Evolutionary conservation across 2,113 vertebrate species (phyloP).

Genomic region (Saccopteryx leptura): DNA sequence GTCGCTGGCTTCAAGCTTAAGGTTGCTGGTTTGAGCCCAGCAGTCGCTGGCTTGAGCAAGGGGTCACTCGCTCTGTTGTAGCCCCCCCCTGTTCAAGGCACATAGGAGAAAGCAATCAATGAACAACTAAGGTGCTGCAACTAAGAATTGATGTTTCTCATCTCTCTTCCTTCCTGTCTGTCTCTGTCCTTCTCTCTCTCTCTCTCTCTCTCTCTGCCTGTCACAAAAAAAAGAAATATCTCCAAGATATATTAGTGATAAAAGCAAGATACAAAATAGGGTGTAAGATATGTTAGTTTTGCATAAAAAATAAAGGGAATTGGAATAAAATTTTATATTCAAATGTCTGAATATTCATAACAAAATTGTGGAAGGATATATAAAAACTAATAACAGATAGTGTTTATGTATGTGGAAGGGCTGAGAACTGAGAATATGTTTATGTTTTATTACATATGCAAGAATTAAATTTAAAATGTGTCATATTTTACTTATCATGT

Average conservation of each 20-base stretch:
- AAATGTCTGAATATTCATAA: neutral
- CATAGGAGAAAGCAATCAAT: no score
- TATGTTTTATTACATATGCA: slow-evolving; percentile 40
- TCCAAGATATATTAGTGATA: slow-evolving; percentile 7
- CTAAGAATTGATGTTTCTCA: no score
- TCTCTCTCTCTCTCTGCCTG: no score
- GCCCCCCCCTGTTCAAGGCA: no score
- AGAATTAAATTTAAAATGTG: slow-evolving; percentile 52
- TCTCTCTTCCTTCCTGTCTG: no score
- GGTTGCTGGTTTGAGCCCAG: no score
- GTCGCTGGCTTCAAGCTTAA: no score
- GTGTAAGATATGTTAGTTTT: neutral
- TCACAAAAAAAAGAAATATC: neutral
- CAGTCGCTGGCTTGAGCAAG: no score
- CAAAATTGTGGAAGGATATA: slow-evolving; percentile 6
- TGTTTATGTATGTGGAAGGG: neutral
- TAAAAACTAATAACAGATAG: neutral
- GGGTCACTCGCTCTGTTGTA: no score
- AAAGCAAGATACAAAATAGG: slow-evolving; percentile 32
- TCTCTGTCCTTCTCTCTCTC: no score
- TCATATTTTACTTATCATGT: neutral
- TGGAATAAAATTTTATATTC: slow-evolving; percentile 7
- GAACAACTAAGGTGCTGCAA: no score
- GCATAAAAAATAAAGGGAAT: neutral
- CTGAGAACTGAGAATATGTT: slow-evolving; percentile 18